Conservation (phyloP, 2,888 invertebrate genomes). For the Limnephilus lunatus region DNA sequence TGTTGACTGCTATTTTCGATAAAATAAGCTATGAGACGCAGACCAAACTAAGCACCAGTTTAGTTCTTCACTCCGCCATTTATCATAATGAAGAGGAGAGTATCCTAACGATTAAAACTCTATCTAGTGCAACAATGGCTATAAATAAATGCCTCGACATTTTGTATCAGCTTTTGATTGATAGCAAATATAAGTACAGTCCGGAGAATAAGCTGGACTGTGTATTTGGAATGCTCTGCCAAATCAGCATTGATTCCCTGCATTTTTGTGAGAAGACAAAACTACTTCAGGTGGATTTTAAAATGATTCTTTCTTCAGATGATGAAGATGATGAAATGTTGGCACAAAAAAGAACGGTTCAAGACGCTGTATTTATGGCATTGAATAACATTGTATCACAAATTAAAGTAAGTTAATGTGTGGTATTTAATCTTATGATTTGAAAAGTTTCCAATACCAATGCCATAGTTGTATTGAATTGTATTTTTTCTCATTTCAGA, state of each 20-base stretch:
- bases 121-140: slow-evolving; percentile 5
- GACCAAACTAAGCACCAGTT: slow-evolving; percentile 53
- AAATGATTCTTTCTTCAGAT: slow-evolving; percentile 12
- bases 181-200: slow-evolving; percentile 50
- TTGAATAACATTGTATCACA: slow-evolving; percentile 39
- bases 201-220: slow-evolving; percentile 51
- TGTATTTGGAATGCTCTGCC: slow-evolving; percentile 61
- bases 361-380: slow-evolving; percentile 19
- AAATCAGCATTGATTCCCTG: slow-evolving; percentile 57
- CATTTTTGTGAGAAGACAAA: slow-evolving; percentile 48
- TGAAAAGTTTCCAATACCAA: background rate
- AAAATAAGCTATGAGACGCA: slow-evolving; percentile 46
- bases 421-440: background rate
- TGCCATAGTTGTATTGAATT: background rate
- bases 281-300: background rate
- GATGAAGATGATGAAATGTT: slow-evolving; percentile 37
- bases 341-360: slow-evolving; percentile 38
- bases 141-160: slow-evolving; percentile 51
- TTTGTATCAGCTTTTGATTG: slow-evolving; percentile 51
- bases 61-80: slow-evolving; percentile 57
- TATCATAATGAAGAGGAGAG: slow-evolving; percentile 28
- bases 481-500: slow-evolving; percentile 49
- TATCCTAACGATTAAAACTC: slow-evolving; percentile 44
- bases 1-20: slow-evolving; percentile 53
- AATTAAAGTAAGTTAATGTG: slow-evolving; percentile 45